Percentiles rank a stretch among this genome's conserved stretches.
Conservation (phyloP, 2,888 invertebrate species). For the Drosophila testacea region DNA sequence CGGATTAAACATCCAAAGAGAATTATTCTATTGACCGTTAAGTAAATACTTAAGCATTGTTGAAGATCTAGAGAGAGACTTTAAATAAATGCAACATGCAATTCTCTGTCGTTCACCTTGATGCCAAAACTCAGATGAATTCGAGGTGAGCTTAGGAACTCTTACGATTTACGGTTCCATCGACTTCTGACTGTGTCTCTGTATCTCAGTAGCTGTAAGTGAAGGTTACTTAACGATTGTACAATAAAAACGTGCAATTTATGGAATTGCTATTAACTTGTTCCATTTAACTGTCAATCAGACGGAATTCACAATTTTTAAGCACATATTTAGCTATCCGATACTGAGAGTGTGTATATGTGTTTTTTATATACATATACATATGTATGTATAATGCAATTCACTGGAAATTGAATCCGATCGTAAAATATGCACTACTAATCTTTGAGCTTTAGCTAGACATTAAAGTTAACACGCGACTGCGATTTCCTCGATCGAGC, state of each 20-base stretch:
- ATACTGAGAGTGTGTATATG: not conserved
- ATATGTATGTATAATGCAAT: conserved; percentile 7
- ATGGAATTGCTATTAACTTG: conserved; percentile 7
- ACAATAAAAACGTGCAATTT: conserved; percentile 21
- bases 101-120: conserved; percentile 41
- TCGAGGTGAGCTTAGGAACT: conserved; percentile 13
- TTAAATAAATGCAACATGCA: conserved; percentile 26
- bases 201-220: not conserved
- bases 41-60: conserved; percentile 3
- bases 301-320: not conserved
- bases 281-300: conserved; percentile 12
- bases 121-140: conserved; percentile 26
- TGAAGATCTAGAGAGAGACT: not conserved
- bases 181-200: not conserved
- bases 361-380: too few species aligned
- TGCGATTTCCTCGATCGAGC: conserved; percentile 39
- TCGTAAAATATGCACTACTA: conserved; percentile 12
- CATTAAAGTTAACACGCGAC: conserved; percentile 41
- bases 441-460: conserved; percentile 12
- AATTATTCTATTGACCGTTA: conserved; percentile 21
- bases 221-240: conserved; percentile 35
- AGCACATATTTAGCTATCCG: conserved; percentile 1
- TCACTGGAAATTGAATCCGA: conserved; percentile 9
- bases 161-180: conserved; percentile 1
- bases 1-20: conserved; percentile 1